Evolutionary conservation across 2,888 invertebrate species (phyloP).

Genomic region (Conistra vaccinii): DNA sequence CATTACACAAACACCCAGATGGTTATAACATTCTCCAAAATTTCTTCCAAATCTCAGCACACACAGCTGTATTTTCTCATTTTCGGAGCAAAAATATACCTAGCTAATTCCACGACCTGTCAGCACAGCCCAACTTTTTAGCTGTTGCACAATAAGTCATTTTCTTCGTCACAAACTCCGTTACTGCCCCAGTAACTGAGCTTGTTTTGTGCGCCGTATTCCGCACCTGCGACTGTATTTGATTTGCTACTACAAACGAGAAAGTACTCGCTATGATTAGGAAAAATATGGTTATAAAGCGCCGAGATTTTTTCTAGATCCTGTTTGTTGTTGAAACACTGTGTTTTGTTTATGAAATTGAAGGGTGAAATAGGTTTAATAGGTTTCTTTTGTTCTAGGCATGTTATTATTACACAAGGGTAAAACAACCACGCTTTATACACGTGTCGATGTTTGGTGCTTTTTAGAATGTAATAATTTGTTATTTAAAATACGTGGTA

Average conservation of each 20-base stretch:
- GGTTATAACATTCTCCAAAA: neutral
- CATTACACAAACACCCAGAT: neutral
- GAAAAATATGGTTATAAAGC: conserved; percentile 39
- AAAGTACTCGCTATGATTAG: conserved; percentile 48
- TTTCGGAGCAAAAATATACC: neutral
- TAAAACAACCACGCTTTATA: neutral
- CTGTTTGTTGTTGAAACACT: conserved; percentile 23
- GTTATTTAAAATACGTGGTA: no score
- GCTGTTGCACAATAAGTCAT: conserved; percentile 27
- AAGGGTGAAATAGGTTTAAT: neutral
- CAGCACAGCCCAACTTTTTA: conserved; percentile 21
- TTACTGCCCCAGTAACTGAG: conserved; percentile 33
- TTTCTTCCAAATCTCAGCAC: neutral
- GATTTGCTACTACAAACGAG: conserved; percentile 57
- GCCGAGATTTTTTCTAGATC: conserved; percentile 6
- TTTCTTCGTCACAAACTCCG: conserved; percentile 44
- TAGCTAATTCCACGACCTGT: neutral
- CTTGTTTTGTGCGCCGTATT: conserved; percentile 45
- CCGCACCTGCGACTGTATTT: conserved; percentile 60
- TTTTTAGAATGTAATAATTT: no score
- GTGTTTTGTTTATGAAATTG: conserved; percentile 13
- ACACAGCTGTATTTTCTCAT: neutral
- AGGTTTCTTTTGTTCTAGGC: neutral
- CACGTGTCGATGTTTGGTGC: neutral
- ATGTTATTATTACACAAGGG: neutral